Evolutionary conservation across 2,113 vertebrate species (phyloP), one percentile per base, ranked within the genome.

Genomic region (Halichoeres trimaculatus): DNA sequence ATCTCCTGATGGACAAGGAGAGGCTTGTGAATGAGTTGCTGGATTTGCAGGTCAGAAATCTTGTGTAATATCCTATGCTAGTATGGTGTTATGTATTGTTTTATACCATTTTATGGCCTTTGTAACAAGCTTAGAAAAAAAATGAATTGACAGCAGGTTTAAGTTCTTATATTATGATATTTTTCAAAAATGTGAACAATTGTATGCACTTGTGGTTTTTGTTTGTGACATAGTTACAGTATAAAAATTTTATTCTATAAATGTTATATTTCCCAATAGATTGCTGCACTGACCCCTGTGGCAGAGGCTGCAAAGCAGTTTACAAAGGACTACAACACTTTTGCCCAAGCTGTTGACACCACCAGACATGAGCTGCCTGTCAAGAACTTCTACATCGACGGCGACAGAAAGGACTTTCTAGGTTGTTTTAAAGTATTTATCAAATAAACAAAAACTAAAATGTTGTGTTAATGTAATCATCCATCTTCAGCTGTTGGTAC

Each of bases 351-450:
- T 4, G 62, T 98, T 74, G 96, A 98, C 78, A 86, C 92, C 45
- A 96, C 94, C 0, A 88, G 94, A 19, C 96, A 98, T 0, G 91
- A 95, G 64, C 90, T 99, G 9, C 95, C 96, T 0, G 70, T 95
- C 22, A 94, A 92, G 63, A 92, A 95, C 12, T 87, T 97, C 77
- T 91, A 96, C 83, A 72, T 95, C 70, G 89, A 90, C 0, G 93
- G 90, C 4, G 92, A 95, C 2, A 63, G 72, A 13, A 70, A 48
- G 23, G 76, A 86, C 26, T 96, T 94, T 69, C 80, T 99, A 73
- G 96, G 97, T 98, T 59, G 40, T 74, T 74, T 1, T 53, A 10
- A 35, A 30, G 6, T 17, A 41, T 3, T 57, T 57, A 3, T 56
- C 13, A 43, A 14, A 43, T 30, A 30, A 30, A 30, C 30, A 4